Percentiles rank a stretch among this genome's conserved stretches.
Conservation (phyloP, 2,888 invertebrate genomes). For the Ophioninae sp. region DNA sequence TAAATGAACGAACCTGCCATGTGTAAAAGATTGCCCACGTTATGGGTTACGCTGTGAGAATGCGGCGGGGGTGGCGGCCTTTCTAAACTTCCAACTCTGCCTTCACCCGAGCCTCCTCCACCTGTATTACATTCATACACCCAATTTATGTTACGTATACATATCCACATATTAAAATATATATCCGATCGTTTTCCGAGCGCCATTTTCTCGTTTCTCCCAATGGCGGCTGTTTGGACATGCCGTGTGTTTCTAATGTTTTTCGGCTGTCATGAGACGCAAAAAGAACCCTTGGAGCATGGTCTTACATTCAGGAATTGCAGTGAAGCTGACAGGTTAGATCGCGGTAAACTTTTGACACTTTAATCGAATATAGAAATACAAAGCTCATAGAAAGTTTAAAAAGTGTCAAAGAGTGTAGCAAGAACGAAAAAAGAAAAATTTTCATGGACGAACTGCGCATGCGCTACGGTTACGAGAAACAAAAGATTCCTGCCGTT, state of each 20-base stretch:
- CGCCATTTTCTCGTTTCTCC: neutral
- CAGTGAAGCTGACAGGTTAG: too few relatives aligned
- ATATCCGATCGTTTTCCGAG: neutral
- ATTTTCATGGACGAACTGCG: too few relatives aligned
- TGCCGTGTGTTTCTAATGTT: neutral
- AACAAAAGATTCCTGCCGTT: too few relatives aligned
- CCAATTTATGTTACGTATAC: constrained; percentile 35
- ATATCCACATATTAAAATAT: neutral
- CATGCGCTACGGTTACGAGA: too few relatives aligned
- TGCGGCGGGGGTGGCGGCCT: constrained; percentile 88
- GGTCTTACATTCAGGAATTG: too few relatives aligned
- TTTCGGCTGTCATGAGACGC: neutral
- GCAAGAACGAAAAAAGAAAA: too few relatives aligned
- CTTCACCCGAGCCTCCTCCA: constrained; percentile 80
- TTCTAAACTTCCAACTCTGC: constrained; percentile 83
- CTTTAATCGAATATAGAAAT: too few relatives aligned
- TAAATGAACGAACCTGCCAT: constrained; percentile 86
- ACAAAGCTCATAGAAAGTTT: too few relatives aligned
- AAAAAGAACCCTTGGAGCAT: neutral
- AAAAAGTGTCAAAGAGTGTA: too few relatives aligned
- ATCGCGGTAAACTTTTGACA: too few relatives aligned
- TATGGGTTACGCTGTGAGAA: constrained; percentile 84
- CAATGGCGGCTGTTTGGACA: neutral
- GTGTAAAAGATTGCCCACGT: constrained; percentile 88
- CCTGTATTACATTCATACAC: constrained; percentile 78